These are phyloP conservation scores for Channallabes apus DNA, from an alignment of 2,797 vertebrate species.

Conservation along the genomic window DNA sequence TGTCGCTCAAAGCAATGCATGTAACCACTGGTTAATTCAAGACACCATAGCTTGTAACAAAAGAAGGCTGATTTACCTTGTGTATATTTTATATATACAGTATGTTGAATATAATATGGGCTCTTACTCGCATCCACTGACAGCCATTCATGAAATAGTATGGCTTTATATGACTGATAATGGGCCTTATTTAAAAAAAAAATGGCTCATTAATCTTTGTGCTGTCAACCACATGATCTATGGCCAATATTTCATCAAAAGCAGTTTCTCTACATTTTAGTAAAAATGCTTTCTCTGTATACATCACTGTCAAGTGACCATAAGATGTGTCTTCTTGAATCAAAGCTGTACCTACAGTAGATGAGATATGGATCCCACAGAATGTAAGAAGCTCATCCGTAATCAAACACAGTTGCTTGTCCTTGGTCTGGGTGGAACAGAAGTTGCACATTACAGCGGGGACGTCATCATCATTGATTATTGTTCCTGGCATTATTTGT, in stretches of 20 bases:
- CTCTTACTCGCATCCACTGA: constrained; percentile 27
- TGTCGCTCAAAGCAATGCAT: too few relatives aligned
- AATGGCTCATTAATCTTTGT: constrained; percentile 34
- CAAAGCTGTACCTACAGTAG: constrained; percentile 25
- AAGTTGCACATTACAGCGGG: constrained; percentile 9
- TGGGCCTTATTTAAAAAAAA: constrained; percentile 37
- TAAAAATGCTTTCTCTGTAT: constrained; percentile 27
- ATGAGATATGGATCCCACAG: constrained; percentile 11
- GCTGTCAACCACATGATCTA: constrained; percentile 34
- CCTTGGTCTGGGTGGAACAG: constrained; percentile 22
- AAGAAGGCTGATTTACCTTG: too few relatives aligned
- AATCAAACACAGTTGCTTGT: constrained; percentile 17
- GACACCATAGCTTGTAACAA: too few relatives aligned
- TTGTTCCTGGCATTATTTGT: constrained; percentile 14
- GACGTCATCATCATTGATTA: not conserved
- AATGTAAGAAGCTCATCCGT: constrained; percentile 12
- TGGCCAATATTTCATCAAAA: constrained; percentile 22
- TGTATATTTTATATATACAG: too few relatives aligned
- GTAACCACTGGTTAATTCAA: too few relatives aligned
- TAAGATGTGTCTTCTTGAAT: not conserved
- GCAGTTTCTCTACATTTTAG: constrained; percentile 21
- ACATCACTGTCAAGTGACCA: constrained; percentile 28
- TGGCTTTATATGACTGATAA: not conserved
- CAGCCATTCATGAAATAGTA: constrained; percentile 36
- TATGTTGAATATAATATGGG: too few relatives aligned